A percentile compares a stretch with the other conserved stretches of the same genome.
These are phyloP conservation scores for Coregonus sp. DNA, from an alignment of 2,797 vertebrate genomes.

Conservation along the genomic window DNA sequence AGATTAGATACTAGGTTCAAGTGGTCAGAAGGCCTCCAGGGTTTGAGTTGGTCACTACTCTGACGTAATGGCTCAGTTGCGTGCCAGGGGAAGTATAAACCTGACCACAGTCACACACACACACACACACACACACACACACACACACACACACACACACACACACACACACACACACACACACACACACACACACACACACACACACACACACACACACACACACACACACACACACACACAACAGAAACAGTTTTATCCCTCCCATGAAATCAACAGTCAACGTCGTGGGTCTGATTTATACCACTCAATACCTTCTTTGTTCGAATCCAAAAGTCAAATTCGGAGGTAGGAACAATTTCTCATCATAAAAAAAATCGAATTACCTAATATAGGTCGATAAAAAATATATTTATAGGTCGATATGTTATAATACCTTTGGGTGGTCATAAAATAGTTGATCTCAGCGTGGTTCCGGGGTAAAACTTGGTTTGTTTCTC, in stretches of 20 bases:
- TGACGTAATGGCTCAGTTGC: not conserved
- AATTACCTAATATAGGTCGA: not conserved
- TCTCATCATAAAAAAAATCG: not conserved
- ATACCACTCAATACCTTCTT: not conserved
- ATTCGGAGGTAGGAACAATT: not conserved
- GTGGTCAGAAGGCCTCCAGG: not conserved
- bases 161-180: slow-evolving; percentile 2
- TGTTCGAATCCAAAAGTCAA: not conserved
- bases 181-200: not conserved
- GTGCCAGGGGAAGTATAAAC: not conserved
- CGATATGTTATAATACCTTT: not conserved
- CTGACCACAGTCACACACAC: not conserved
- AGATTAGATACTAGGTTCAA: not conserved
- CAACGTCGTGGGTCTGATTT: not conserved
- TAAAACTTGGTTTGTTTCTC: not conserved
- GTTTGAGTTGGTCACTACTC: not conserved
- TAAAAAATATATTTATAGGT: not conserved
- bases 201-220: not conserved
- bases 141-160: slow-evolving; percentile 6
- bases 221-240: not conserved
- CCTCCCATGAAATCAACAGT: not conserved
- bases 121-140: slow-evolving; percentile 6
- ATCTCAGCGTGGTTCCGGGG: not conserved
- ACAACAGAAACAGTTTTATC: not conserved
- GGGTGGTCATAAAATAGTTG: not conserved